Base-by-base conservation (phyloP, 2,888 invertebrate genomes). In the Spisula subtruncata region DNA sequence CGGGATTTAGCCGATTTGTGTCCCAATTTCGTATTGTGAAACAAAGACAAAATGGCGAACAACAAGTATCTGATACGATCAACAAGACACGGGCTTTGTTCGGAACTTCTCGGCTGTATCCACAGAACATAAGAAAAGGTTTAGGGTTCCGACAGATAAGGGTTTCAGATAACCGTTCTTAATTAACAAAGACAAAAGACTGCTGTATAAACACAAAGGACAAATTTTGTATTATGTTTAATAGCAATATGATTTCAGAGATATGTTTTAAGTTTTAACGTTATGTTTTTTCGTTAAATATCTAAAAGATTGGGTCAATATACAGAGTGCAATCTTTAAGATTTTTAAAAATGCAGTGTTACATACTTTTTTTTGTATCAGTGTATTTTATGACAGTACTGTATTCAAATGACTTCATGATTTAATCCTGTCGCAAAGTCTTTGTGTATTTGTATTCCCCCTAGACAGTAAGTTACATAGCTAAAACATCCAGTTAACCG, bases 161-260 rank as follows among this genome's bases (percentile, higher is more conserved):
- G 32, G 51, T 79, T 12, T 25, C 25, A 20, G 54, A 85, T 85
- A 79, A 79, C 71, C 6, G 14, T 48, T n/a, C 54, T 79, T 85
- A 85, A 85, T 85, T 85, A 85, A 51, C 54, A 75, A 85, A 85
- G 79, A 85, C 85, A 85, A 85, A 75, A 54, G 75, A 12, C 35
- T 75, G 18, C 35, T 32, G 75, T 75, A 75, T 32, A 16, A 10
- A 75, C 35, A 35, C 35, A 75, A 75, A 75, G 14, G 75, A 75
- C 75, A 32, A 75, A 75, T 6, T 75, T 25, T 75, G 29, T 32
- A 75, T 75, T 75, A 32, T 75, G 75, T 75, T 75, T 35, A 75
- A 75, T 75, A 35, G 75, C 25, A 16, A 32, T 75, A 16, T 12
- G 75, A 75, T 75, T 71, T 66, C 14, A 75, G 16, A 25, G 75